Evolutionary conservation across 2,888 invertebrate species (phyloP).

Genomic region (Drosophila helvetica): DNA sequence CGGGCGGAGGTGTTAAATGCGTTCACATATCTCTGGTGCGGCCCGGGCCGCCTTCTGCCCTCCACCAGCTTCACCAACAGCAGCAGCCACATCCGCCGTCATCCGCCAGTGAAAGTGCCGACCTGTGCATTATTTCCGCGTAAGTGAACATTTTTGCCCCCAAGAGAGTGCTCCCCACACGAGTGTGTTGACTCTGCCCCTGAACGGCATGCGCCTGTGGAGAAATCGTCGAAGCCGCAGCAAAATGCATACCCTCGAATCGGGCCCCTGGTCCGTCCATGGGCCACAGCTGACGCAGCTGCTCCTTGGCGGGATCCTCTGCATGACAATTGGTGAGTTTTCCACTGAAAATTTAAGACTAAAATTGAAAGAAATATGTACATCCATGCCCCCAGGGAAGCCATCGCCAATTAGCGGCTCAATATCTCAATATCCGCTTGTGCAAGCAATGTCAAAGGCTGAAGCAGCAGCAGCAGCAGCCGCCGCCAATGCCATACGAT

Average conservation of each 20-base stretch:
- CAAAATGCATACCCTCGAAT: slow-evolving; percentile 67
- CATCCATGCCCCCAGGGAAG: slow-evolving; percentile 4
- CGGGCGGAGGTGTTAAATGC: slow-evolving; percentile 64
- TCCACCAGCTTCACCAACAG: background rate
- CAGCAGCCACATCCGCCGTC: slow-evolving; percentile 18
- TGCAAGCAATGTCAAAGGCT: slow-evolving; percentile 34
- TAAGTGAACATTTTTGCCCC: slow-evolving; percentile 69
- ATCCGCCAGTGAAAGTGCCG: slow-evolving; percentile 67
- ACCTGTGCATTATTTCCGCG: slow-evolving; percentile 71
- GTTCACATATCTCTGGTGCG: slow-evolving; percentile 53
- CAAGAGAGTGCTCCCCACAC: background rate
- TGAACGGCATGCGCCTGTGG: slow-evolving; percentile 67
- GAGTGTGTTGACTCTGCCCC: slow-evolving; percentile 15
- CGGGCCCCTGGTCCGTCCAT: slow-evolving; percentile 47
- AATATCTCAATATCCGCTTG: slow-evolving; percentile 29
- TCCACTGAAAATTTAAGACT: background rate
- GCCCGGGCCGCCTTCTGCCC: slow-evolving; percentile 38
- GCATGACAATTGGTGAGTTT: slow-evolving; percentile 75
- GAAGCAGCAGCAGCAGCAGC: background rate
- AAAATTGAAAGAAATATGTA: background rate
- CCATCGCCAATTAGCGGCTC: slow-evolving; percentile 32
- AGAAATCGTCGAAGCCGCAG: slow-evolving; percentile 62
- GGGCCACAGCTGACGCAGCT: slow-evolving; percentile 65
- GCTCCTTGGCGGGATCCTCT: slow-evolving; percentile 71
- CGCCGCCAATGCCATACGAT: slow-evolving; percentile 2